A percentile compares a stretch with the other conserved stretches of the same genome.
phyloP scores from a whole-genome alignment of 2,113 vertebrate genomes.

The Myanophis thanlyinensis region DNA sequence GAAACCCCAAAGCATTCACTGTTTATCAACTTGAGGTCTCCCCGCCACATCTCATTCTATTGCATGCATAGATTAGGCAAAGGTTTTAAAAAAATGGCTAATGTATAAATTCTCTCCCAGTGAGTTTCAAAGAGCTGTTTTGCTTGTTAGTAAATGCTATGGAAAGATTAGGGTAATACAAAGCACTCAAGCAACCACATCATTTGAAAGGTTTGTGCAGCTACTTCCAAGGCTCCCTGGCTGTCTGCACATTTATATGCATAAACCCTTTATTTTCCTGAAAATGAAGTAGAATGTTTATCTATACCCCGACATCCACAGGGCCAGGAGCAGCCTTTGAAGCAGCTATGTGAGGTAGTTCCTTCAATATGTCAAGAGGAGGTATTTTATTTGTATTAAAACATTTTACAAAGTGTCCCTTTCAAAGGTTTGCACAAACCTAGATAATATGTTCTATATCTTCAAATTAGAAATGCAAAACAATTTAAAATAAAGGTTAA shows the following conservation, averaged over 20 bases:
- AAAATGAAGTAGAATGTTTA: not conserved
- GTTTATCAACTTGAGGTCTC: not conserved
- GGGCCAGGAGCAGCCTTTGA: not conserved
- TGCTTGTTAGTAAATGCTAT: not conserved
- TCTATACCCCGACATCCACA: not conserved
- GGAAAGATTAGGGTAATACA: not conserved
- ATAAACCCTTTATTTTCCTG: not conserved
- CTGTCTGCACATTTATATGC: not conserved
- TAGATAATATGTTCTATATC: not conserved
- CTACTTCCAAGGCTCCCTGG: not conserved
- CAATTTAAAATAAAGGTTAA: not conserved
- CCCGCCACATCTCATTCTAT: not conserved
- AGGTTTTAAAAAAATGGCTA: not conserved
- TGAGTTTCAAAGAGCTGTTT: not conserved
- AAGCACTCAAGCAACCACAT: not conserved
- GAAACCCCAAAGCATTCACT: not conserved
- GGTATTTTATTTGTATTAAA: not conserved
- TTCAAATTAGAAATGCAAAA: not conserved
- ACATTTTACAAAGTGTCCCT: not conserved
- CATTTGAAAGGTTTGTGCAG: not conserved
- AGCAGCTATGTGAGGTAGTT: not conserved
- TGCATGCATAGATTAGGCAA: not conserved
- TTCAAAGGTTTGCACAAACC: not conserved
- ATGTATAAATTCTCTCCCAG: not conserved
- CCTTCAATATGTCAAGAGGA: not conserved